Percentiles rank a stretch among this genome's conserved stretches.
These are phyloP conservation scores for Drosophila mercatorum DNA, from an alignment of 2,888 invertebrate genomes.

Conservation along the genomic window DNA sequence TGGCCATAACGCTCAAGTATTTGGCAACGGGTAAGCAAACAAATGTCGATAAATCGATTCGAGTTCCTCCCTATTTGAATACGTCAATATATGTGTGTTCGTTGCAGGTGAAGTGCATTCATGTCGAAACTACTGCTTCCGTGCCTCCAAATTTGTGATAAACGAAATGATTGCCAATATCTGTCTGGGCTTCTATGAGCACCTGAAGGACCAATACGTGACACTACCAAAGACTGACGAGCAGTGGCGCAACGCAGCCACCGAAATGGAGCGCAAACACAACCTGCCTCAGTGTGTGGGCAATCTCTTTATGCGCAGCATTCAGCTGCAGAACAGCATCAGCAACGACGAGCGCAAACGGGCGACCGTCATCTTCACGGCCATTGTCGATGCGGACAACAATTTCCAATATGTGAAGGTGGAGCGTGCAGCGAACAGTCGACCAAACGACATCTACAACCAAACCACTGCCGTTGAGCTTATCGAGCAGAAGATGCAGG, in stretches of 20 bases:
- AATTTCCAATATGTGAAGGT: slow-evolving; percentile 82
- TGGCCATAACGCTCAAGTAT: slow-evolving; percentile 84
- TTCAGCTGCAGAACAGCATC: slow-evolving; percentile 77
- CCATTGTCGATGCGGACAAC: slow-evolving; percentile 80
- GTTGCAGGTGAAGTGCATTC: slow-evolving; percentile 83
- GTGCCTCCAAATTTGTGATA: slow-evolving; percentile 84
- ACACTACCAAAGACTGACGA: slow-evolving; percentile 83
- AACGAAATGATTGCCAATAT: slow-evolving; percentile 84
- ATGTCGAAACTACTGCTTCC: slow-evolving; percentile 84
- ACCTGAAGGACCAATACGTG: slow-evolving; percentile 82
- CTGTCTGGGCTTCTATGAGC: slow-evolving; percentile 83
- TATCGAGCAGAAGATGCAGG: slow-evolving; percentile 70
- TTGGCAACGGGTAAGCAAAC: slow-evolving; percentile 82
- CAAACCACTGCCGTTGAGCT: slow-evolving; percentile 78
- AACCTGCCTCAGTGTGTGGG: slow-evolving; percentile 82
- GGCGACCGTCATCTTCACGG: slow-evolving; percentile 80
- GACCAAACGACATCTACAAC: slow-evolving; percentile 79
- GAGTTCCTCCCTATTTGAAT: not conserved
- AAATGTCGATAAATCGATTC: not conserved
- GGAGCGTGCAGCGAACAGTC: slow-evolving; percentile 72
- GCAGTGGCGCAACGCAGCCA: slow-evolving; percentile 81
- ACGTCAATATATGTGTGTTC: not conserved
- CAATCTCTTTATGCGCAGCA: slow-evolving; percentile 81
- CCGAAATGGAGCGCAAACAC: slow-evolving; percentile 79
- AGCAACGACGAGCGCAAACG: slow-evolving; percentile 72